Base-by-base conservation (phyloP, 2,113 vertebrate genomes). In the Geococcyx californianus region DNA sequence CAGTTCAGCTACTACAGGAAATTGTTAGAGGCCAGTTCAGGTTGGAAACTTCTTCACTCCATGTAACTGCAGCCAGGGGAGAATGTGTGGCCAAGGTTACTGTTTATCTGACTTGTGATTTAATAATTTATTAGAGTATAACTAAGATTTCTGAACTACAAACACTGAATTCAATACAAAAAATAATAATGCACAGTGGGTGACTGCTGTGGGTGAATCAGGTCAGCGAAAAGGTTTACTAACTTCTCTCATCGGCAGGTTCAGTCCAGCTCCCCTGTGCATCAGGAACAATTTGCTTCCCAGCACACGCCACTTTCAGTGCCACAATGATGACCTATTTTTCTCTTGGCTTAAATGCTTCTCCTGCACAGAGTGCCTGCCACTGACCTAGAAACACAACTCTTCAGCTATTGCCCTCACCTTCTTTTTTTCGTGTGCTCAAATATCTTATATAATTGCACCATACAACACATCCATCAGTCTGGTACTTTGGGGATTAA, bases 351-450 rank as follows among this genome's bases (percentile, higher is more conserved):
- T 91, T 91, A 94, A 91, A 78, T 95, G 75, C 82, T 85, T 87
- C 87, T 89, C 26, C 75, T 80, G 78, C 44, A 74, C 38, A 44
- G 59, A 86, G 42, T 81, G 86, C 20, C 66, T 89, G 80, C 44
- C 93, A 90, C 67, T 95, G 93, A 96, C 94, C 93, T 95, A 96
- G 94, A 97, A 95, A 96, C 38, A 69, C 64, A 90, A 76, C 73
- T 90, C 60, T 86, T 86, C 82, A 75, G 85, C 75, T 92, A 23
- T 59, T 63, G 51, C n/a, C 36, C 56, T 94, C 80, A 84, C 67
- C 67, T 89, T 81, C 56, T 72, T 94, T 91, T 56, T 54, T 78
- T 49, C 19, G 16, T 33, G 45, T 77, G 13, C n/a, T 88, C 63
- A 73, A 76, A 85, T 44, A 70, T 34, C 56, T 89, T 93, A 90